Percentiles rank a stretch among this genome's conserved stretches.
These are phyloP conservation scores for Andrena fulva DNA, from an alignment of 2,888 invertebrate genomes.

Conservation along the genomic window DNA sequence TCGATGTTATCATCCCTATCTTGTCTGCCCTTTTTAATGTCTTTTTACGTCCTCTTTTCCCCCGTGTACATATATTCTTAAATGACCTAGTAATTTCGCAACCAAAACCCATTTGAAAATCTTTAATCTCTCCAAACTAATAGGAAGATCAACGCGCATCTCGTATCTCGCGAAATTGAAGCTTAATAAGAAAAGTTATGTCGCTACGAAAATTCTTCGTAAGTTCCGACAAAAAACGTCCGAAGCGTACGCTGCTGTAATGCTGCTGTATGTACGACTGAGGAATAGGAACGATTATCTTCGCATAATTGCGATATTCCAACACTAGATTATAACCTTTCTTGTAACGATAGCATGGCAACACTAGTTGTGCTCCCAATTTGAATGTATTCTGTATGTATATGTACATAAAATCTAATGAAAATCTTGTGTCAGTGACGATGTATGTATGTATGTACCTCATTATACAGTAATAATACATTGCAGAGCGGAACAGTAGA, in stretches of 20 bases:
- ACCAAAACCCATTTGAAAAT: neutral
- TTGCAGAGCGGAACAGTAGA: conserved; percentile 19
- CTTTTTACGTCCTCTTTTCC: neutral
- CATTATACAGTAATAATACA: conserved; percentile 45
- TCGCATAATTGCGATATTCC: conserved; percentile 59
- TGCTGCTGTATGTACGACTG: conserved; percentile 13
- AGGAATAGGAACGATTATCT: conserved; percentile 30
- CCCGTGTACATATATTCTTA: neutral
- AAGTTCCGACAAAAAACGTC: conserved; percentile 3
- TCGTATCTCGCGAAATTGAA: too few species aligned
- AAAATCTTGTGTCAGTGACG: conserved; percentile 58
- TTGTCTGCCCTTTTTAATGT: neutral
- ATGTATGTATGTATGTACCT: conserved; percentile 1
- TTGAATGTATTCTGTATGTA: conserved; percentile 76
- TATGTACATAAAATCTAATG: conserved; percentile 78
- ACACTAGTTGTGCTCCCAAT: conserved; percentile 67
- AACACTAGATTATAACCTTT: conserved; percentile 49
- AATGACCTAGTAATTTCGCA: neutral
- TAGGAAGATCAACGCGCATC: too few species aligned
- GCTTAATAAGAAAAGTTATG: neutral
- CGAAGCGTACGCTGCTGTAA: neutral
- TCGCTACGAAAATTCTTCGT: neutral
- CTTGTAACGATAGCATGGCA: conserved; percentile 64
- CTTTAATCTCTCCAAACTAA: too few species aligned
- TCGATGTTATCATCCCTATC: conserved; percentile 50